Evolutionary conservation across 2,797 vertebrate species (phyloP).

Genomic region (Malurus leucopterus): DNA sequence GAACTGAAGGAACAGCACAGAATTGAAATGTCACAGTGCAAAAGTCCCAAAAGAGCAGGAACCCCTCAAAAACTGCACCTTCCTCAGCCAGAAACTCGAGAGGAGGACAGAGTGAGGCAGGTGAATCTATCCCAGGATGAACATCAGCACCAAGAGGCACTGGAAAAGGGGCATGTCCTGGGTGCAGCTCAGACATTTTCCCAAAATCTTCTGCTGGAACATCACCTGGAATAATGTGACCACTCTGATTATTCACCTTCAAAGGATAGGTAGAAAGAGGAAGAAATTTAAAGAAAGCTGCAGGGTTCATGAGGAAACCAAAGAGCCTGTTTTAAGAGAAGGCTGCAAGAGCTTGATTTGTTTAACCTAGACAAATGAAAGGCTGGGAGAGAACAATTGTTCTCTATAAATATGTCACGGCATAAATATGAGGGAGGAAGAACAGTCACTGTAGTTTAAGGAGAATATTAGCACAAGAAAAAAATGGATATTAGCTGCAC

Average conservation of each 20-base stretch:
- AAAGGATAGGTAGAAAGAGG: background rate
- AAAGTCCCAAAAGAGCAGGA: background rate
- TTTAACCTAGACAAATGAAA: constrained; percentile 57
- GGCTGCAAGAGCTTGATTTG: constrained; percentile 20
- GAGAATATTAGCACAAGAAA: constrained; percentile 28
- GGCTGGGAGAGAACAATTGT: constrained; percentile 33
- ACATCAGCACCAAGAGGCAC: background rate
- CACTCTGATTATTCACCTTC: background rate
- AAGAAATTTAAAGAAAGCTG: background rate
- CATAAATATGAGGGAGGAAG: constrained; percentile 42
- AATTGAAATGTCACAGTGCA: background rate
- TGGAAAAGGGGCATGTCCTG: background rate
- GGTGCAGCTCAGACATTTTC: background rate
- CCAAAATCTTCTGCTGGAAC: background rate
- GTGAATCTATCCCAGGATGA: background rate
- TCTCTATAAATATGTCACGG: constrained; percentile 45
- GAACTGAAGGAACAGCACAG: background rate
- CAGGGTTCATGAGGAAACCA: background rate
- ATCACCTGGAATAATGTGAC: background rate
- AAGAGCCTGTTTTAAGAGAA: background rate
- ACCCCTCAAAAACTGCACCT: background rate
- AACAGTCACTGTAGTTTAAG: constrained; percentile 42
- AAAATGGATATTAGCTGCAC: constrained; percentile 14
- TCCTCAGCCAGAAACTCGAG: background rate
- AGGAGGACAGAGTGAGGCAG: background rate